Evolutionary conservation across 2,797 vertebrate species (phyloP).

Genomic region (Pitangus sulphuratus): DNA sequence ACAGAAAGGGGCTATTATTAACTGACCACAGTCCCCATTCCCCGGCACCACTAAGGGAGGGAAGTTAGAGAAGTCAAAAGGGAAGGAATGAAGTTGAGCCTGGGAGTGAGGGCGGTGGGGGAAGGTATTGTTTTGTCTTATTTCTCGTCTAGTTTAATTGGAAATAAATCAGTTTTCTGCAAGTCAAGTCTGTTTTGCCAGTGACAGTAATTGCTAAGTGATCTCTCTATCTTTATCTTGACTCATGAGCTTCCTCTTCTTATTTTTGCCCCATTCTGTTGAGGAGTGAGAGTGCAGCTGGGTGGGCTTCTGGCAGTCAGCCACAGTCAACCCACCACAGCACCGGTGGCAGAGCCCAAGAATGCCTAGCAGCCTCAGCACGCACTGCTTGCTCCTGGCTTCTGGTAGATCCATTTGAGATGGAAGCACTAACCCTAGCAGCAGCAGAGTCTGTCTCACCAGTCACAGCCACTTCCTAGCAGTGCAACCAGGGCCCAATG

Average conservation of each 20-base stretch:
- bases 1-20: not conserved
- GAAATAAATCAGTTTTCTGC: not conserved
- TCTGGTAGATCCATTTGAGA: not conserved
- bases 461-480: not conserved
- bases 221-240: not conserved
- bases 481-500: not conserved
- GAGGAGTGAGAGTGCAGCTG: not conserved
- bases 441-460: not conserved
- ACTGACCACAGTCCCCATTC: not conserved
- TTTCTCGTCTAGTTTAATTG: not conserved
- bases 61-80: not conserved
- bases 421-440: not conserved
- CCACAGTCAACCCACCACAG: not conserved
- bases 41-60: not conserved
- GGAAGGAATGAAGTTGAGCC: not conserved
- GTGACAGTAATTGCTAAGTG: not conserved
- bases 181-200: not conserved
- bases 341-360: not conserved
- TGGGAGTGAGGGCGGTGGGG: rapidly evolving
- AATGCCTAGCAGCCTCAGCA: not conserved
- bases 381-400: not conserved
- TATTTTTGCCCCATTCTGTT: not conserved
- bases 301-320: not conserved
- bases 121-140: not conserved
- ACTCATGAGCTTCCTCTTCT: not conserved